phyloP scores from a whole-genome alignment of 2,797 vertebrate genomes.

The Hyperoplus lanceolatus region DNA sequence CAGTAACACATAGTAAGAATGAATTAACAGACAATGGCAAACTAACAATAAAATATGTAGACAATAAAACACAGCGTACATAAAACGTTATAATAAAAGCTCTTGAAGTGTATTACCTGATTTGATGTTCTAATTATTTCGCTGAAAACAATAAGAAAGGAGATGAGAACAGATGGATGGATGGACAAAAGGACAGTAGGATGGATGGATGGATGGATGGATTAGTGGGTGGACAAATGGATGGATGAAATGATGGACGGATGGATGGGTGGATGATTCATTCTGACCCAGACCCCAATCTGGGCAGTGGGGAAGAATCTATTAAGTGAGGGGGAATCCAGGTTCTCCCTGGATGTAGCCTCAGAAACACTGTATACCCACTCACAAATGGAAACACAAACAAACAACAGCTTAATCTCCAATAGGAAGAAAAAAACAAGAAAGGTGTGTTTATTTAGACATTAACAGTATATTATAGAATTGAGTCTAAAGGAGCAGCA shows the following conservation, averaged over 20 bases:
- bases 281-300: slow-evolving; percentile 42
- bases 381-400: slow-evolving; percentile 22
- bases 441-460: slow-evolving; percentile 41
- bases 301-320: slow-evolving; percentile 22
- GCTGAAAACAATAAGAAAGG: slow-evolving; percentile 43
- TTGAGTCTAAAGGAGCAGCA: slow-evolving; percentile 26
- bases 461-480: slow-evolving; percentile 19
- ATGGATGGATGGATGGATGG: too few relatives aligned
- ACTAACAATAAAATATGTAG: too few relatives aligned
- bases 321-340: slow-evolving; percentile 14
- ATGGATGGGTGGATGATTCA: slow-evolving; percentile 44
- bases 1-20: too few relatives aligned
- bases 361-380: slow-evolving; percentile 32
- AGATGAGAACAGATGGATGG: slow-evolving; percentile 38
- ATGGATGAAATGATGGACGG: too few relatives aligned
- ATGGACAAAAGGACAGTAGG: too few relatives aligned
- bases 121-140: slow-evolving; percentile 45
- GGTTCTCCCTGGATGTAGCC: slow-evolving; percentile 24
- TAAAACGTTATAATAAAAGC: too few relatives aligned
- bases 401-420: slow-evolving; percentile 19
- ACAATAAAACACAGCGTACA: too few relatives aligned
- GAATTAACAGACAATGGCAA: too few relatives aligned
- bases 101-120: slow-evolving; percentile 19
- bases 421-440: slow-evolving; percentile 35
- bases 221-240: too few relatives aligned